A percentile compares a stretch with the other conserved stretches of the same genome.
Evolutionary conservation across 2,113 vertebrate genomes (phyloP).

Genomic region (Sphyrna mokarran): DNA sequence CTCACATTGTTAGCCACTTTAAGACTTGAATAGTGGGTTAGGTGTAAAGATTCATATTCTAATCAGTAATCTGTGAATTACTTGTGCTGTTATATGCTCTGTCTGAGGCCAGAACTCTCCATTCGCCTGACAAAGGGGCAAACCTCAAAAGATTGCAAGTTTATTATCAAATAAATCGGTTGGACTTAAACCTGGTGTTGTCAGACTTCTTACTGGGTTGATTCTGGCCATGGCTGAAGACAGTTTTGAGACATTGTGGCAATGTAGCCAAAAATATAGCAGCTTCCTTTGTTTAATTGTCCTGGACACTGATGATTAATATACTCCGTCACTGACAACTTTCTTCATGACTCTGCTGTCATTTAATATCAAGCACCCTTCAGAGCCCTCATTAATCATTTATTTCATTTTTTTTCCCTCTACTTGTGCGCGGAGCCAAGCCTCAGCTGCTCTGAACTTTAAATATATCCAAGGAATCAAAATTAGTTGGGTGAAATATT

Average conservation of each 20-base stretch:
- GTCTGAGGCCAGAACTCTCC: no score
- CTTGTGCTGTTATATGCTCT: no score
- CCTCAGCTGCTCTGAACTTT: not conserved
- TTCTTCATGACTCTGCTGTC: slow-evolving; percentile 11
- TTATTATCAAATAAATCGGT: no score
- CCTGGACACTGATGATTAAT: not conserved
- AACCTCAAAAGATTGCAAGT: no score
- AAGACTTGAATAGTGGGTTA: no score
- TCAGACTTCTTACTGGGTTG: no score
- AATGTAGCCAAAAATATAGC: not conserved
- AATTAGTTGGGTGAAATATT: not conserved
- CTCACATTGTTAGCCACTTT: no score
- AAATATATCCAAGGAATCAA: not conserved
- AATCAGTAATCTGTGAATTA: no score
- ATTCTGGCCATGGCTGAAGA: not conserved
- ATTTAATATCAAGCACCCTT: not conserved
- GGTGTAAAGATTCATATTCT: no score
- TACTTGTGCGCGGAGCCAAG: not conserved
- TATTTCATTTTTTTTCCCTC: not conserved
- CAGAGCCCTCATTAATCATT: not conserved
- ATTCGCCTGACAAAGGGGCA: no score
- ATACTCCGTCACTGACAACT: not conserved
- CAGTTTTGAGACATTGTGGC: not conserved
- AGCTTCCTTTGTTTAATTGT: not conserved
- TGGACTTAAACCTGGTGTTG: no score